These are phyloP conservation scores for Cricetomys ansorgei DNA, from an alignment of 2,113 vertebrate species.

Conservation along the genomic window DNA sequence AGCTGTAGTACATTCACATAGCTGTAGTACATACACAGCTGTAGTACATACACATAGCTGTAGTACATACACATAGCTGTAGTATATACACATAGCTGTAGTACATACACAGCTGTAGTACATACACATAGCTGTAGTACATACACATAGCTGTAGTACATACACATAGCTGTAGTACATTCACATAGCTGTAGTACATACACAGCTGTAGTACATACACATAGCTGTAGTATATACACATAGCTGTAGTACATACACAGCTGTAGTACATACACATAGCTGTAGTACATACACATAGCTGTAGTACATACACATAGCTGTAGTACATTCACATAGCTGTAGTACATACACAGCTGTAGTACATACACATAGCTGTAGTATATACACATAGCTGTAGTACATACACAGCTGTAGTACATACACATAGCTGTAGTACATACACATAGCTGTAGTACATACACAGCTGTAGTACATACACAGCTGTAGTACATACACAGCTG, in stretches of 20 bases:
- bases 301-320: neutral
- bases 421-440: neutral
- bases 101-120: neutral
- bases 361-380: too few relatives aligned
- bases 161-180: too few relatives aligned
- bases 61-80: neutral
- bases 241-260: neutral
- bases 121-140: neutral
- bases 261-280: neutral
- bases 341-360: neutral
- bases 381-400: too few relatives aligned
- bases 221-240: too few relatives aligned
- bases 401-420: neutral
- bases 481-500: neutral
- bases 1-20: too few relatives aligned
- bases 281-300: neutral
- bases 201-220: neutral
- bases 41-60: neutral
- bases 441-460: neutral
- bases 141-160: neutral
- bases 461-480: neutral
- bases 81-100: too few relatives aligned
- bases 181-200: neutral
- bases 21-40: neutral
- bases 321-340: too few relatives aligned